phyloP scores from a whole-genome alignment of 2,113 vertebrate species.

The Corythoichthys intestinalis region DNA sequence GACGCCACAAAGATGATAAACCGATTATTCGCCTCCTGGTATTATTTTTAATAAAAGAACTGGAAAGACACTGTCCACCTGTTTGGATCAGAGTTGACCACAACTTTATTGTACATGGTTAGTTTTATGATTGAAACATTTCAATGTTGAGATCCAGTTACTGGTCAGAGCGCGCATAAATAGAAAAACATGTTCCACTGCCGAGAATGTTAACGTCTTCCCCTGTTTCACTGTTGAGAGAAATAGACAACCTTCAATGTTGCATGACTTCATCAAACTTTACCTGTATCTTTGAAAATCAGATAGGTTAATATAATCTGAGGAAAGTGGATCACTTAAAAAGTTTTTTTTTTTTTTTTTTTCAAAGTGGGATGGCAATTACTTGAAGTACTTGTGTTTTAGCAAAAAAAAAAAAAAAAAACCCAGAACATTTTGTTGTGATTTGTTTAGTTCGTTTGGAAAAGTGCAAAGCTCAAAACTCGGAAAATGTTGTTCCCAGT shows the following conservation, averaged over 20 bases:
- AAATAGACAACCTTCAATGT: background rate
- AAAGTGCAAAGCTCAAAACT: too few species aligned
- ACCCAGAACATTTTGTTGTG: too few species aligned
- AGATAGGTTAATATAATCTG: too few species aligned
- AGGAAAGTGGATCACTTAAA: too few species aligned
- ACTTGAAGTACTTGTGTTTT: too few species aligned
- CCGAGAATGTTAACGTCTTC: constrained; percentile 56
- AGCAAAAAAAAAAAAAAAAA: too few species aligned
- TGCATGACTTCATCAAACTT: background rate
- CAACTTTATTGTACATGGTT: background rate
- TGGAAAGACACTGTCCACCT: background rate
- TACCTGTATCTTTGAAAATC: too few species aligned
- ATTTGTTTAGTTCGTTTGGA: too few species aligned
- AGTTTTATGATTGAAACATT: background rate
- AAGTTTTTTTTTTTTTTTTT: too few species aligned
- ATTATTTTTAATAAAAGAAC: background rate
- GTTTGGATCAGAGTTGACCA: background rate
- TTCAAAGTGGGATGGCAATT: too few species aligned
- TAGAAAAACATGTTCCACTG: constrained; percentile 45
- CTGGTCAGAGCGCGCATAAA: background rate
- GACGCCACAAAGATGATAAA: background rate
- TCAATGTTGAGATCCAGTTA: background rate
- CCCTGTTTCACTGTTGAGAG: constrained; percentile 49
- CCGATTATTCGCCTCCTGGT: background rate
- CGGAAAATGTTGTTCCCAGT: too few species aligned